Conservation (phyloP, 2,797 vertebrate species). For the Fistularia tabacaria region DNA sequence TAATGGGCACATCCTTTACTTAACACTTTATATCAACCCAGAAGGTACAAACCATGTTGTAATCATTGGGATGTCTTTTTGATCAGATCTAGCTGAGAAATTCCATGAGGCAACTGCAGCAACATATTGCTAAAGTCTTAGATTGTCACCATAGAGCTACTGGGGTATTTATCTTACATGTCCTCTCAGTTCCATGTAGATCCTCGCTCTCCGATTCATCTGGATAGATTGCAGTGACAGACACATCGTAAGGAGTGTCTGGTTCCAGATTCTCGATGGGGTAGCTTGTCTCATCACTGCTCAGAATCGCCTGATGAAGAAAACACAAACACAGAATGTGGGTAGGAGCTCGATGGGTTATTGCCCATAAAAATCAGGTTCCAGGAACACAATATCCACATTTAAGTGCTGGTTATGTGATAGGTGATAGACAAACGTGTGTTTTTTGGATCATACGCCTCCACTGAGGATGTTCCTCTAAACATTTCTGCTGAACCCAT, state of each 20-base stretch:
- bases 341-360: neutral
- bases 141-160: neutral
- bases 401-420: constrained; percentile 9
- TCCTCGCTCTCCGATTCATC: constrained; percentile 98
- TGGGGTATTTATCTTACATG: constrained; percentile 77
- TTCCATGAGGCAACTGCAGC: constrained; percentile 11
- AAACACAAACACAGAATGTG: constrained; percentile 23
- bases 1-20: constrained; percentile 50
- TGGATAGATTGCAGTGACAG: constrained; percentile 94
- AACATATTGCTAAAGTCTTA: constrained; percentile 1
- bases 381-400: neutral
- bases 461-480: constrained; percentile 12
- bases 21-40: constrained; percentile 29
- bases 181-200: constrained; percentile 85
- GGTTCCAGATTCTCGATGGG: constrained; percentile 85
- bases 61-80: constrained; percentile 7
- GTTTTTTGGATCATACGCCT: constrained; percentile 43
- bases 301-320: constrained; percentile 84
- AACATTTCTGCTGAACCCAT: constrained; percentile 19
- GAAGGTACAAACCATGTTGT: constrained; percentile 8
- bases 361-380: neutral
- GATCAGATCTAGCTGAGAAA: constrained; percentile 19
- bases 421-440: constrained; percentile 18
- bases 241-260: constrained; percentile 89
- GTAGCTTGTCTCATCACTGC: constrained; percentile 81